These are phyloP conservation scores for Drosophila mercatorum DNA, from an alignment of 2,888 invertebrate genomes.

Conservation along the genomic window DNA sequence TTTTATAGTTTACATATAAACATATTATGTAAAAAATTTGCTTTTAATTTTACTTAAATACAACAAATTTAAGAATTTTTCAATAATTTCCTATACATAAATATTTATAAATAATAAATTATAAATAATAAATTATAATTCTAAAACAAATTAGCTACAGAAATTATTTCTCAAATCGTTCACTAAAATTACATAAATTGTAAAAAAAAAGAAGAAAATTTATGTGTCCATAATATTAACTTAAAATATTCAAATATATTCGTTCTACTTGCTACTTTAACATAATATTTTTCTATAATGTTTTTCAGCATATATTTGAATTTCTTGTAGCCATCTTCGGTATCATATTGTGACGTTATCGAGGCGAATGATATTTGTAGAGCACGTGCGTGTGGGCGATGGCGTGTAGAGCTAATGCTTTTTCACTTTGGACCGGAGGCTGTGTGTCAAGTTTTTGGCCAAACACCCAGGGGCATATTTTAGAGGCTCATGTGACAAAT, in stretches of 20 bases:
- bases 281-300: neutral
- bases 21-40: no score
- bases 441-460: conserved; percentile 53
- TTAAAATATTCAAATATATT: neutral
- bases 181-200: no score
- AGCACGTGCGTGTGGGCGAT: conserved; percentile 20
- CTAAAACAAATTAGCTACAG: no score
- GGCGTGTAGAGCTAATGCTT: conserved; percentile 54
- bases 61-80: no score
- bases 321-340: neutral
- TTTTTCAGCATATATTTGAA: neutral
- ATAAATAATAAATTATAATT: no score
- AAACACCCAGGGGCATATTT: conserved; percentile 79
- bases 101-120: no score
- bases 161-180: no score
- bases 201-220: no score
- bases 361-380: conserved; percentile 1
- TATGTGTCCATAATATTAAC: no score
- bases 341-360: neutral
- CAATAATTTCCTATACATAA: no score
- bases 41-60: no score
- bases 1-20: no score
- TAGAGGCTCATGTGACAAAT: conserved; percentile 83
- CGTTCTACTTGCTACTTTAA: neutral
- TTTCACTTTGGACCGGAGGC: conserved; percentile 49